Evolutionary conservation across 2,888 invertebrate genomes (phyloP).

Genomic region (Diaphora mendica): DNA sequence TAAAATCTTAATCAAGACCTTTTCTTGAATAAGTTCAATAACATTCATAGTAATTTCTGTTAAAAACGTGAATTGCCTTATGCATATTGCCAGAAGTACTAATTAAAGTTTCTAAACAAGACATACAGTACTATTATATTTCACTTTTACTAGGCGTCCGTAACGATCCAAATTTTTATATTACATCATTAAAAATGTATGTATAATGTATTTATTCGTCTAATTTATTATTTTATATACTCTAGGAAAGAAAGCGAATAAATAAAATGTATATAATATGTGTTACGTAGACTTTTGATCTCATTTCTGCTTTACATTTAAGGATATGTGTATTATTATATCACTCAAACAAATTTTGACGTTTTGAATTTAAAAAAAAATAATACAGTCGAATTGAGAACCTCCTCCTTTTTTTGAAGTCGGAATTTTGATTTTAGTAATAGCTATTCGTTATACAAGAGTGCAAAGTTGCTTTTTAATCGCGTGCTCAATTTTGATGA

Average conservation of each 20-base stretch:
- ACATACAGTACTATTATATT: constrained; percentile 16
- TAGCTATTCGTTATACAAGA: too few relatives aligned
- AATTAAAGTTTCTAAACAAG: constrained; percentile 26
- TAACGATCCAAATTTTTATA: constrained; percentile 35
- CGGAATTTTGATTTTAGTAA: neutral
- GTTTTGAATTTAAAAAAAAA: neutral
- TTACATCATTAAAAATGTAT: constrained; percentile 26
- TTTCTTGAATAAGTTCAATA: too few relatives aligned
- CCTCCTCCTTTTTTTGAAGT: too few relatives aligned
- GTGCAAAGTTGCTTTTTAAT: too few relatives aligned
- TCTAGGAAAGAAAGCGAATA: constrained; percentile 23
- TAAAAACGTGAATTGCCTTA: neutral
- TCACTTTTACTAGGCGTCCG: constrained; percentile 23
- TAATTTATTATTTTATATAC: constrained; percentile 27
- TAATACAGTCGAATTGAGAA: too few relatives aligned
- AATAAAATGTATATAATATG: constrained; percentile 5
- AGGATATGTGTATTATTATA: neutral
- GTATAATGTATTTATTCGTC: constrained; percentile 21
- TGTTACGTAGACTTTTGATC: constrained; percentile 24
- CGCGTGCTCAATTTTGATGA: too few relatives aligned
- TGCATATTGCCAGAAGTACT: neutral
- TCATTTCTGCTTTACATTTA: neutral
- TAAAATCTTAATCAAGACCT: too few relatives aligned
- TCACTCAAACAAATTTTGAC: neutral
- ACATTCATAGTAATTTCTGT: neutral